Base-by-base conservation (phyloP, 1,140 invertebrate species). In the Aphaenogaster ashmeadi region DNA sequence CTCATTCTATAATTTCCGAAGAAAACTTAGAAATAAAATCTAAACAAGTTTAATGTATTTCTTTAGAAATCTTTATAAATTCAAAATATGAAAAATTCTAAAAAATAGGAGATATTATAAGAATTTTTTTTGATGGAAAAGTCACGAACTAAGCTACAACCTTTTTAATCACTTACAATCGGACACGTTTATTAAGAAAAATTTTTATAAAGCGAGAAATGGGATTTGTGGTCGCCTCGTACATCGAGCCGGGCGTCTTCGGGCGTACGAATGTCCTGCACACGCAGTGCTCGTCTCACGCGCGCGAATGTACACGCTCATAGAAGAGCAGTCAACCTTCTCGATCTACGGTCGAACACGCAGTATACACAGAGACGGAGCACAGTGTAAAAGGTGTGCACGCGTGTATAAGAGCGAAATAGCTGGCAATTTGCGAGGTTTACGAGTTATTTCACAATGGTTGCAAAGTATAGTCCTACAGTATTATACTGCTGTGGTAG, bases 401-500 rank as follows among this genome's bases (percentile, higher is more conserved):
- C 86, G 92, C 89, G 91, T 92, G 93, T 93, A 92, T 93, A 93
- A 92, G 87, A 93, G 92, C 90, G 93, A 94, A 95, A 95, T 94
- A 94, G 94, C 95, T 92, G 88, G 94, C 95, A 95, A 95, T 95
- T 95, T 95, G 94, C 94, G 66, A 94, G 94, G 90, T 95, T 95
- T 95, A 95, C 95, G 95, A 95, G 95, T 95, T 95, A 95, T 95
- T 95, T 95, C 95, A 94, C 95, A 95, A 95, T 95, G 95, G 95
- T 94, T 95, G 94, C 94, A 95, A 95, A 95, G 94, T 95, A 95
- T 95, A 95, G 94, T 94, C 92, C 91, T 93, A 92, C 89, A 86
- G 93, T 91, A 94, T 95, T 94, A 94, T 93, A 90, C 71, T 77
- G 85, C 86, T 89, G 86, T 93, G 81, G 91, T 93, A 86, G 90